These are phyloP conservation scores for Agraylea sexmaculata DNA, from an alignment of 1,140 invertebrate genomes.

Conservation along the genomic window DNA sequence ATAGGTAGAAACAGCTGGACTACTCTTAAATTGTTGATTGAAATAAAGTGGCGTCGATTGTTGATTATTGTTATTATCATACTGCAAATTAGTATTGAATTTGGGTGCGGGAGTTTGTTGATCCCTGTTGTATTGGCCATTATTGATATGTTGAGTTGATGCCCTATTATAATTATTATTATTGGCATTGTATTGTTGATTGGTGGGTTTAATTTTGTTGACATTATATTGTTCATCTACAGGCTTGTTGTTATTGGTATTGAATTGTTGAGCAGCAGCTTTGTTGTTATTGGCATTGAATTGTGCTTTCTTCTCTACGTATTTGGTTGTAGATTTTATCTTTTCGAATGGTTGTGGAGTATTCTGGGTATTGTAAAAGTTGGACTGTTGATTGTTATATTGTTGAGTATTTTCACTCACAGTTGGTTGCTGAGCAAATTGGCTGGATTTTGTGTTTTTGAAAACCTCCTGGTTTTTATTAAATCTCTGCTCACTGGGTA, in stretches of 20 bases:
- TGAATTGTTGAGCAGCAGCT: constrained; percentile 14
- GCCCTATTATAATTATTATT: no score
- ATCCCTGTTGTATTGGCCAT: no score
- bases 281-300: constrained; percentile 10
- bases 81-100: no score
- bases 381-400: constrained; percentile 12
- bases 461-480: constrained; percentile 12
- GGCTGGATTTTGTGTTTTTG: constrained; percentile 9
- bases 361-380: constrained; percentile 8
- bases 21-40: constrained; percentile 13
- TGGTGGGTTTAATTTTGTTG: constrained; percentile 17
- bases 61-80: no score
- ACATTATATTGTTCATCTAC: constrained; percentile 22
- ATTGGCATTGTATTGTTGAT: constrained; percentile 22
- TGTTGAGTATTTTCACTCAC: constrained; percentile 4
- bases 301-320: constrained; percentile 15
- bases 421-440: constrained; percentile 8
- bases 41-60: constrained; percentile 18
- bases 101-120: no score
- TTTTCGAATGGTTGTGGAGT: constrained; percentile 16
- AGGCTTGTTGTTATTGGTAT: constrained; percentile 21
- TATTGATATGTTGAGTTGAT: no score
- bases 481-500: no score
- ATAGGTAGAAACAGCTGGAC: constrained; percentile 10
- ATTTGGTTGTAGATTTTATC: constrained; percentile 13